Conservation (phyloP, 2,113 vertebrate genomes). For the Rhea americana region DNA sequence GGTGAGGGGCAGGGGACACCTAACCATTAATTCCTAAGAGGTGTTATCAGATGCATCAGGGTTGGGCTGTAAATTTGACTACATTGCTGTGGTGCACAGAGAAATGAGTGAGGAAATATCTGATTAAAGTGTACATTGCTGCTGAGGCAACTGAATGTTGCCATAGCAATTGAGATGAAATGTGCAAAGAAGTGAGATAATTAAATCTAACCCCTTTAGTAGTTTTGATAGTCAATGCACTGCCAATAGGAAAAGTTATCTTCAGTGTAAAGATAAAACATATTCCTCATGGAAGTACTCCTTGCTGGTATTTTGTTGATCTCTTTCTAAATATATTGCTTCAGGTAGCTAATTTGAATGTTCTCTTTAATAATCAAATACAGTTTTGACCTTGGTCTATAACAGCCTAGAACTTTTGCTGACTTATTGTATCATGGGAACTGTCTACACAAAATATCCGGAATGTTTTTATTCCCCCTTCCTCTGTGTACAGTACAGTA, state of each 20-base stretch:
- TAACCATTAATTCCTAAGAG: slow-evolving; percentile 63
- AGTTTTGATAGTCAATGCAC: slow-evolving; percentile 83
- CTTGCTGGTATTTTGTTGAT: slow-evolving; percentile 75
- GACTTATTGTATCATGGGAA: slow-evolving; percentile 61
- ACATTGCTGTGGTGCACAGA: slow-evolving; percentile 72
- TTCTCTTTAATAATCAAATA: slow-evolving; percentile 77
- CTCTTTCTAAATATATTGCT: slow-evolving; percentile 72
- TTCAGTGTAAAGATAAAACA: slow-evolving; percentile 83
- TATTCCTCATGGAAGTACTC: slow-evolving; percentile 74
- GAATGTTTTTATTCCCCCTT: slow-evolving; percentile 6
- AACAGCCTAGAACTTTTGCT: slow-evolving; percentile 70
- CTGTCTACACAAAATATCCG: slow-evolving; percentile 55
- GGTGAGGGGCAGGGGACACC: slow-evolving; percentile 52
- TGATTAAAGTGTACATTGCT: slow-evolving; percentile 83
- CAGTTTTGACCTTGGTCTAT: slow-evolving; percentile 77
- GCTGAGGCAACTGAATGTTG: slow-evolving; percentile 86
- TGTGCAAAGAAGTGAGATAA: slow-evolving; percentile 88
- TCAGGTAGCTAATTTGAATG: slow-evolving; percentile 79
- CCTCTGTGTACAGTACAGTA: slow-evolving; percentile 39
- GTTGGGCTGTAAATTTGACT: slow-evolving; percentile 78
- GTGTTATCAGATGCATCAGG: slow-evolving; percentile 71
- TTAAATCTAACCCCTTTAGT: slow-evolving; percentile 90
- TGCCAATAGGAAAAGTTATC: slow-evolving; percentile 82
- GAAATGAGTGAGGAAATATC: slow-evolving; percentile 80
- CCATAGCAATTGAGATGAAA: slow-evolving; percentile 92